Base-by-base conservation (phyloP, 2,888 invertebrate species). In the Drepanosiphum platanoidis region DNA sequence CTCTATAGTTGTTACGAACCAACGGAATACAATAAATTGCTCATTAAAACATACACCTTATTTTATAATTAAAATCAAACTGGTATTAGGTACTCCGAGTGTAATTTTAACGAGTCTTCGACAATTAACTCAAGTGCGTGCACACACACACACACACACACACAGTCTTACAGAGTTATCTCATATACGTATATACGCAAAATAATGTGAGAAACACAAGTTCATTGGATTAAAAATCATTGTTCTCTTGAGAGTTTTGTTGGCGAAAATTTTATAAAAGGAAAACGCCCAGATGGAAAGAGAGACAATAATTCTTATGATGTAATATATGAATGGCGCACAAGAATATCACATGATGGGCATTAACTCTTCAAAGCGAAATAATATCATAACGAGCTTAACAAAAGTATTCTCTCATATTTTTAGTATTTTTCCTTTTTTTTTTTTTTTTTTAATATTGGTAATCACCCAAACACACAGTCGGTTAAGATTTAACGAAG, bases 141-240 rank as follows among this genome's bases (percentile, higher is more conserved):
- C 22, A 61, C 27, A 61, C n/a, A 27, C 5, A n/a, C n/a, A n/a
- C n/a, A n/a, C n/a, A n/a, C n/a, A n/a, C n/a, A n/a, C 4, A 18
- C 2, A 5, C 52, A 52, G 22, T 52, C 52, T 18, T 18, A 52
- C 18, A 52, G 52, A 52, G 52, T 18, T n/a, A n/a, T n/a, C n/a
- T n/a, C n/a, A n/a, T n/a, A n/a, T n/a, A 22, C 22, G 2, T 68
- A 66, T 32, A 30, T 39, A 78, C 11, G 15, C 0, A 42, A 42
- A 46, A 39, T 79, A 22, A 66, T 32, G n/a, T 32, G 39, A 32
- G 8, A 32, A 42, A 77, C 22, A 61, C 36, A 27, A 66, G 32
- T 46, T 32, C 5, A 1, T 79, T n/a, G 68, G 79, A 80, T 36
- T 81, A 52, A 11, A 70, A 58, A 58, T 81, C 52, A 58, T 70